Conservation (phyloP, 2,888 invertebrate genomes). For the Limnephilus auricula region DNA sequence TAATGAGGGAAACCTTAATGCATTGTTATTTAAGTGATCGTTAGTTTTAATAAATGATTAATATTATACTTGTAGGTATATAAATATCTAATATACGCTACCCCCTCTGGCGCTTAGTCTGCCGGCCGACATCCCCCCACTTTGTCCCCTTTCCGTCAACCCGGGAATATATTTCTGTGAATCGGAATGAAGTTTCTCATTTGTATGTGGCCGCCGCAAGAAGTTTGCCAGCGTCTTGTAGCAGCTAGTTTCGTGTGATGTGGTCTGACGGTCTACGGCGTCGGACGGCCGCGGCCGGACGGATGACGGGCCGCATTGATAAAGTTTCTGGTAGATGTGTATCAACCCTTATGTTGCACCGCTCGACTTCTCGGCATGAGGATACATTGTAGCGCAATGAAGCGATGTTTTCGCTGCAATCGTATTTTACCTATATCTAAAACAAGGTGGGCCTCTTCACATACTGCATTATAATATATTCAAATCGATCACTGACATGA, state of each 20-base stretch:
- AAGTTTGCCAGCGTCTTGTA: conserved; percentile 63
- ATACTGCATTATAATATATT: not conserved
- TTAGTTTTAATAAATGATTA: not conserved
- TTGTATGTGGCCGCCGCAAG: conserved; percentile 63
- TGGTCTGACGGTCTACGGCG: conserved; percentile 59
- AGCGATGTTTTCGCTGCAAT: not conserved
- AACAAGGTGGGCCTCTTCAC: not conserved
- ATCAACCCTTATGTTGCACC: not conserved
- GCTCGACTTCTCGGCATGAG: not conserved
- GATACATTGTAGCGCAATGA: not conserved
- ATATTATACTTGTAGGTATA: not conserved
- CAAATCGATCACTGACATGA: not conserved
- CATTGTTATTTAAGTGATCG: not conserved
- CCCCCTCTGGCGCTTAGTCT: not conserved
- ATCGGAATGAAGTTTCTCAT: conserved; percentile 65
- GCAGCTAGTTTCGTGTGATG: conserved; percentile 64
- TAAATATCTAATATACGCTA: not conserved
- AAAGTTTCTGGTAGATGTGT: conserved; percentile 53
- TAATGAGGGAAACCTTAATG: not conserved
- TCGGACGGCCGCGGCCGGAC: conserved; percentile 45
- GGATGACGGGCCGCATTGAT: conserved; percentile 56
- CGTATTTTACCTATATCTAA: not conserved
- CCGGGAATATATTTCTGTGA: conserved; percentile 57
- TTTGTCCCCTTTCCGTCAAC: conserved; percentile 34
- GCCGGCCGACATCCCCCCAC: not conserved